Percentiles rank a stretch among this genome's conserved stretches.
phyloP scores from a whole-genome alignment of 2,888 invertebrate genomes.

The Scaptodrosophila latifasciaeformis region DNA sequence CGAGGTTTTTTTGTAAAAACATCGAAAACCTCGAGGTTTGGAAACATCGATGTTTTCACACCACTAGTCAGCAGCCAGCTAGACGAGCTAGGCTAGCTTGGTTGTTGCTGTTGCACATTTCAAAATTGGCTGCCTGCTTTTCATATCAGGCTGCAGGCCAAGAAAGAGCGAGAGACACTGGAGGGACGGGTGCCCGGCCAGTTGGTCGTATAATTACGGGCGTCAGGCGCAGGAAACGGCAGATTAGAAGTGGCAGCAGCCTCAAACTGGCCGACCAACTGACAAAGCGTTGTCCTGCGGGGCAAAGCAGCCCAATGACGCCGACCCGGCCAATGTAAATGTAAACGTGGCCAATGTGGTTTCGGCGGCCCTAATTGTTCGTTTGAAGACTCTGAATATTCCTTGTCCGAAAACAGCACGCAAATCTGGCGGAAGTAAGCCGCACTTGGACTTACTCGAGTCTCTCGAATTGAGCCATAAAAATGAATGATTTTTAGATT shows the following conservation, averaged over 20 bases:
- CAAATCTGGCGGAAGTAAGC: conserved; percentile 14
- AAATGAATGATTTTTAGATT: conserved; percentile 60
- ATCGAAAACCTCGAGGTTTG: too few relatives aligned
- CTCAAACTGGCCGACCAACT: too few relatives aligned
- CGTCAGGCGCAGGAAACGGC: conserved; percentile 59
- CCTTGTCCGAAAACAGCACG: conserved; percentile 18
- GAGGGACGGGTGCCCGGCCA: background rate
- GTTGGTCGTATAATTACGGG: conserved; percentile 47
- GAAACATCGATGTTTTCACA: too few relatives aligned
- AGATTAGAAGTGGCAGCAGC: conserved; percentile 46
- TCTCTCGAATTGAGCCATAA: conserved; percentile 53
- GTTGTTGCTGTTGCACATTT: conserved; percentile 24
- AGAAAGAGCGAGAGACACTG: background rate
- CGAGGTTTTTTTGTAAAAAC: too few relatives aligned
- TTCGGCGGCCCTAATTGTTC: background rate
- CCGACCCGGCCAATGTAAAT: background rate
- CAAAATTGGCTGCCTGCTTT: conserved; percentile 42
- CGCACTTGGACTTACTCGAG: background rate
- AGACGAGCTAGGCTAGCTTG: too few relatives aligned
- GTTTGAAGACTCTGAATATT: too few relatives aligned
- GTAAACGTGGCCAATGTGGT: background rate
- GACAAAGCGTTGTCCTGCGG: conserved; percentile 55
- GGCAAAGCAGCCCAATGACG: conserved; percentile 8
- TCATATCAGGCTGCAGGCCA: conserved; percentile 19
- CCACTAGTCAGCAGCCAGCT: too few relatives aligned